phyloP scores from a whole-genome alignment of 2,797 vertebrate genomes.

The Syngnathus rostellatus region DNA sequence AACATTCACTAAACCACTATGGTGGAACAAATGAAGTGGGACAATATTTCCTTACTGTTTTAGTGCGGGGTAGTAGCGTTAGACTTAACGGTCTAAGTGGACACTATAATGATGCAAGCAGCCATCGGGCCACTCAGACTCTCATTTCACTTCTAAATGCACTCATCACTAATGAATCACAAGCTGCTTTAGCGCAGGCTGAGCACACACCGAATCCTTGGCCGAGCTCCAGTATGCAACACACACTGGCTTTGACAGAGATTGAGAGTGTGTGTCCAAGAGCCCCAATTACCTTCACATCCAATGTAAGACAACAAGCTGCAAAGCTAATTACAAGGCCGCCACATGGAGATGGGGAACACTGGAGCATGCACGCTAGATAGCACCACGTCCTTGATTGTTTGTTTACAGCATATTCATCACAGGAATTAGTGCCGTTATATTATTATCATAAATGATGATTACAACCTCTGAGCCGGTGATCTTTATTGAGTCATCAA shows the following conservation, averaged over 20 bases:
- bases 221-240: conserved; percentile 53
- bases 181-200: conserved; percentile 59
- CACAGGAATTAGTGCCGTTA: conserved; percentile 29
- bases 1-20: neutral
- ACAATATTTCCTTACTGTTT: neutral
- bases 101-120: conserved; percentile 34
- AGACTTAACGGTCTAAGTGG: conserved; percentile 18
- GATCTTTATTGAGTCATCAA: conserved; percentile 56
- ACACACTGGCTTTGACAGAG: conserved; percentile 39
- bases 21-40: neutral
- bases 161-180: conserved; percentile 68
- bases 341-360: conserved; percentile 35
- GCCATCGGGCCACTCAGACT: conserved; percentile 47
- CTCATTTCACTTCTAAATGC: conserved; percentile 67
- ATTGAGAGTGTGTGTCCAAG: conserved; percentile 56
- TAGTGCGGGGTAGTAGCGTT: neutral
- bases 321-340: conserved; percentile 51
- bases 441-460: conserved; percentile 49
- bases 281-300: conserved; percentile 61
- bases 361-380: conserved; percentile 9
- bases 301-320: conserved; percentile 53
- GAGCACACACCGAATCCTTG: conserved; percentile 61
- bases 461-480: conserved; percentile 36
- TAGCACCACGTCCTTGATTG: conserved; percentile 19
- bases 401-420: conserved; percentile 37